phyloP scores from a whole-genome alignment of 1,140 invertebrate genomes.

The Pararge aegeria region DNA sequence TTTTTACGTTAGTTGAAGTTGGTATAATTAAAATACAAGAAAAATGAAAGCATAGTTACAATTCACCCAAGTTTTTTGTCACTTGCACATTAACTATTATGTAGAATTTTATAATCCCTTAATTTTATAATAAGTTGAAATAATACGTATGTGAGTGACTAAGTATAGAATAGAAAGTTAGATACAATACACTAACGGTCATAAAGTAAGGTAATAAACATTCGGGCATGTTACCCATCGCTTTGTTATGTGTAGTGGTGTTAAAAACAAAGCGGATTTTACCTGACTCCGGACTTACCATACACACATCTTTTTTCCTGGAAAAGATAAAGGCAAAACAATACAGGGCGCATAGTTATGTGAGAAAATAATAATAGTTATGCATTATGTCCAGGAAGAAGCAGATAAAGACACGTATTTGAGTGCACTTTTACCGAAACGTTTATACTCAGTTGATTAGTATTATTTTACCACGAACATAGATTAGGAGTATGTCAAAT shows the following conservation, averaged over 20 bases:
- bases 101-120: neutral
- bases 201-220: conserved; percentile 25
- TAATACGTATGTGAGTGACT: neutral
- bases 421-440: too few species aligned
- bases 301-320: conserved; percentile 32
- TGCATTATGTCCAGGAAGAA: neutral
- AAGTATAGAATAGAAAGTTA: conserved; percentile 17
- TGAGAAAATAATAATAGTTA: neutral
- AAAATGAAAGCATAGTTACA: too few species aligned
- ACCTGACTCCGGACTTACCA: conserved; percentile 31
- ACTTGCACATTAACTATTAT: neutral
- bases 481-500: too few species aligned
- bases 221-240: conserved; percentile 11
- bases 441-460: too few species aligned
- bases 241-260: conserved; percentile 20
- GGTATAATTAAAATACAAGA: too few species aligned
- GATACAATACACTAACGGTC: conserved; percentile 1
- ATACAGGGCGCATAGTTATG: conserved; percentile 2
- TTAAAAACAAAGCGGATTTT: conserved; percentile 30
- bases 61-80: neutral
- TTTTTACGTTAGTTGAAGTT: too few species aligned
- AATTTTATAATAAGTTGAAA: too few species aligned
- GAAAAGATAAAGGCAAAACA: conserved; percentile 30
- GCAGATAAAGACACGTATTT: neutral
- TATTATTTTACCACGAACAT: too few species aligned